Evolutionary conservation across 2,797 vertebrate species (phyloP), one percentile per base, ranked within the genome.

Genomic region (Erithacus rubecula): DNA sequence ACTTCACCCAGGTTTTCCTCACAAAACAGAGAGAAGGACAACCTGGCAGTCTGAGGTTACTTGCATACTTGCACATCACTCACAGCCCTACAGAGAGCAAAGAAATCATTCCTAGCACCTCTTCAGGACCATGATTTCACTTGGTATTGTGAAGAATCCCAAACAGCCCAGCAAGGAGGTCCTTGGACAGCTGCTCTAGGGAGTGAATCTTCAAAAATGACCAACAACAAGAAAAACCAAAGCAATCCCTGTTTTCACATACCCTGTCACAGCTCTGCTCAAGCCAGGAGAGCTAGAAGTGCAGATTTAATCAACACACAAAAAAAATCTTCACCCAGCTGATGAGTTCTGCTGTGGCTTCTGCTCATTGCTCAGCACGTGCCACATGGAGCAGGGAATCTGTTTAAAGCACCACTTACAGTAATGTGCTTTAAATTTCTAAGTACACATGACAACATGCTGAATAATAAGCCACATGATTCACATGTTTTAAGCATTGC

Each of bases 1-100:
- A 91, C 29, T 65, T 91, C 53, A 86, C 26, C 26, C 60, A 86
- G 37, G 5, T 79, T 86, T 69, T 85, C 80, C 37, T 91, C 67
- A 60, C 26, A 78, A 82, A 90, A 74, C 29, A 67, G 22, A 56
- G 36, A 3, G 29, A 88, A 81, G 36, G 30, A 53, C 4, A 4
- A 29, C 36, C n/a, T 59, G 53, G 86, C 36, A 55, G 51, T 17
- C 60, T 51, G 30, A 5, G 3, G 39, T 27, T 52, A 49, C 32
- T 21, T 39, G 39, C 46, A 2, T 30, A 32, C 7, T 37, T 56
- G 47, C n/a, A 70, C 36, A 72, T 72, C 49, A 7, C 69, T 59
- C 12, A 1, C 39, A 74, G 58, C 12, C 15, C n/a, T 60, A 17
- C 15, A 87, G 53, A 49, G 15, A 30, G 26, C 0, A 0, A 80